These are phyloP conservation scores for Perodicticus potto DNA, from an alignment of 2,797 vertebrate genomes.

Conservation along the genomic window DNA sequence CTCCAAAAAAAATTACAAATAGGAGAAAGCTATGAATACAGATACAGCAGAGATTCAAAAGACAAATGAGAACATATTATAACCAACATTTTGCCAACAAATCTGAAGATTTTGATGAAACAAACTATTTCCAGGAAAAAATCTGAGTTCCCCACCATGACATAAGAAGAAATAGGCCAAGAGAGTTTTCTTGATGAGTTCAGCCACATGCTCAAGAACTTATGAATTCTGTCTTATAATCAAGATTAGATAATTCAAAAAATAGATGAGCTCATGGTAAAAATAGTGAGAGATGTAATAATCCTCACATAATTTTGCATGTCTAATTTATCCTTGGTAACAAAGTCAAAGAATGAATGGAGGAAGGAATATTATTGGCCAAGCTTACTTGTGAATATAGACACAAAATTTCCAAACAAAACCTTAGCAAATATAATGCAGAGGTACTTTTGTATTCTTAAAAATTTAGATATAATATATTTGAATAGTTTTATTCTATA, in stretches of 20 bases:
- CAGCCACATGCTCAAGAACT: background rate
- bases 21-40: background rate
- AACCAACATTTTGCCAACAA: background rate
- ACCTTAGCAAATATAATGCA: conserved; percentile 1
- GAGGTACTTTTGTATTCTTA: background rate
- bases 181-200: background rate
- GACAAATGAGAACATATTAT: background rate
- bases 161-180: background rate
- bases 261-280: background rate
- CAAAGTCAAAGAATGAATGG: background rate
- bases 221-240: background rate
- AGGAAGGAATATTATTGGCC: background rate
- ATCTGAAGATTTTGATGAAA: background rate
- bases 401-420: conserved; percentile 3
- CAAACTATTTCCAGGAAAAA: background rate
- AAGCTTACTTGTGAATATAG: background rate
- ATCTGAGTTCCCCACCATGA: background rate
- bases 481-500: background rate
- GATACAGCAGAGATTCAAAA: background rate
- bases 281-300: background rate
- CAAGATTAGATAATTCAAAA: background rate
- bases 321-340: conserved; percentile 18
- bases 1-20: background rate
- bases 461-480: background rate
- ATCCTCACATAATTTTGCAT: background rate